These are phyloP conservation scores for Actinemys pallida DNA, from an alignment of 2,113 vertebrate genomes.

Conservation along the genomic window DNA sequence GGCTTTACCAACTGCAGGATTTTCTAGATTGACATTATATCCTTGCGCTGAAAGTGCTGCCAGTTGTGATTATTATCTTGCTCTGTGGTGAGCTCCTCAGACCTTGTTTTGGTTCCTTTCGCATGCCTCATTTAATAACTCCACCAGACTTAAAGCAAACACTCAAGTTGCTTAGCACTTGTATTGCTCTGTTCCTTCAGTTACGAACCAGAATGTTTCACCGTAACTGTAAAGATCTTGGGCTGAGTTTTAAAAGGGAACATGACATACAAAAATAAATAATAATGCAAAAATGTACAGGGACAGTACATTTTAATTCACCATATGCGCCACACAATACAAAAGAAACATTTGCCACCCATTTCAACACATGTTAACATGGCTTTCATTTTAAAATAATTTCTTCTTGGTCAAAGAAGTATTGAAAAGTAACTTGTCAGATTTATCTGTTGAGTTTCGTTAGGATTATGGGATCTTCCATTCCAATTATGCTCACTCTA, in stretches of 20 bases:
- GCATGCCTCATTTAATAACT: conserved; percentile 30
- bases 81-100: not conserved
- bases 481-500: not conserved
- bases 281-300: not conserved
- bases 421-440: not conserved
- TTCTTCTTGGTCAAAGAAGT: not conserved
- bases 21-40: not conserved
- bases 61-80: not conserved
- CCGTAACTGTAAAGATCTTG: conserved; percentile 30
- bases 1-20: not conserved
- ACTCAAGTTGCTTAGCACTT: conserved; percentile 47
- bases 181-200: not conserved
- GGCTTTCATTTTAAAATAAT: conserved; percentile 2
- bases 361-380: not conserved
- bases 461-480: not conserved
- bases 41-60: not conserved
- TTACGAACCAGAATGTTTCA: conserved; percentile 9
- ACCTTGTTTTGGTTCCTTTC: conserved; percentile 29
- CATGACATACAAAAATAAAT: conserved; percentile 18
- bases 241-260: conserved; percentile 9
- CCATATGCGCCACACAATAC: not conserved
- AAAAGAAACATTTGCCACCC: conserved; percentile 19
- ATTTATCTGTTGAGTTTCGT: not conserved
- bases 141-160: conserved; percentile 29
- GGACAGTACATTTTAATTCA: not conserved